A percentile compares a stretch with the other conserved stretches of the same genome.
These are phyloP conservation scores for Halictus rubicundus DNA, from an alignment of 1,140 invertebrate genomes.

Conservation along the genomic window DNA sequence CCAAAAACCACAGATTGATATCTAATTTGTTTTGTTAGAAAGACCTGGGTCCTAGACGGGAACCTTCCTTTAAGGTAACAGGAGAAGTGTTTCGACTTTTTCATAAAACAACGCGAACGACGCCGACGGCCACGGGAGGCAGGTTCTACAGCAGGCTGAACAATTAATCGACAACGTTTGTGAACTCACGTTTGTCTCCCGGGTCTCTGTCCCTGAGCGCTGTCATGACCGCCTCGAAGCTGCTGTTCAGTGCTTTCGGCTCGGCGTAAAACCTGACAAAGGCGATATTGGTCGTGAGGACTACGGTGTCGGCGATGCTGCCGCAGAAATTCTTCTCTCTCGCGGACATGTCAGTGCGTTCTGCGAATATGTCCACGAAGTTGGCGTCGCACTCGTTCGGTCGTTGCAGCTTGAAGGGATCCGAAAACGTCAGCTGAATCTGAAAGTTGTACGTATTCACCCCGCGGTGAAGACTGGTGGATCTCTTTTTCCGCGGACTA, in stretches of 20 bases:
- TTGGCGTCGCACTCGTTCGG: conserved; percentile 93
- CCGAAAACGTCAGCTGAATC: conserved; percentile 87
- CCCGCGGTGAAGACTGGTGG: neutral
- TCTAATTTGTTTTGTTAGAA: too few relatives aligned
- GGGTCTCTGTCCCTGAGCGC: conserved; percentile 84
- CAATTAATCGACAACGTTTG: conserved; percentile 33
- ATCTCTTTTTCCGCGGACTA: neutral
- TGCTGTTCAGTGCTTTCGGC: conserved; percentile 84
- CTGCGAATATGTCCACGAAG: conserved; percentile 89
- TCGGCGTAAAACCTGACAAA: conserved; percentile 87
- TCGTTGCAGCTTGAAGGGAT: conserved; percentile 84
- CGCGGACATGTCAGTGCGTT: conserved; percentile 84
- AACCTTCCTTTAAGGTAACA: neutral
- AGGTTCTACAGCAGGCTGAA: neutral
- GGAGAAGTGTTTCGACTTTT: neutral
- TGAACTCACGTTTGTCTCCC: conserved; percentile 58
- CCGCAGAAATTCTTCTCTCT: conserved; percentile 88
- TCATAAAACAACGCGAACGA: neutral
- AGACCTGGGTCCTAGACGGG: too few relatives aligned
- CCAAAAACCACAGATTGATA: too few relatives aligned
- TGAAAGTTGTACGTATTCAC: conserved; percentile 73
- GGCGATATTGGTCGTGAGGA: conserved; percentile 83
- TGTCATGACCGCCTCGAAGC: conserved; percentile 87
- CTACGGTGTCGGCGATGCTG: conserved; percentile 87
- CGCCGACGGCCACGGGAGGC: neutral